These are phyloP conservation scores for Hippopotamyrus pictus DNA, from an alignment of 2,797 vertebrate species.

Conservation along the genomic window DNA sequence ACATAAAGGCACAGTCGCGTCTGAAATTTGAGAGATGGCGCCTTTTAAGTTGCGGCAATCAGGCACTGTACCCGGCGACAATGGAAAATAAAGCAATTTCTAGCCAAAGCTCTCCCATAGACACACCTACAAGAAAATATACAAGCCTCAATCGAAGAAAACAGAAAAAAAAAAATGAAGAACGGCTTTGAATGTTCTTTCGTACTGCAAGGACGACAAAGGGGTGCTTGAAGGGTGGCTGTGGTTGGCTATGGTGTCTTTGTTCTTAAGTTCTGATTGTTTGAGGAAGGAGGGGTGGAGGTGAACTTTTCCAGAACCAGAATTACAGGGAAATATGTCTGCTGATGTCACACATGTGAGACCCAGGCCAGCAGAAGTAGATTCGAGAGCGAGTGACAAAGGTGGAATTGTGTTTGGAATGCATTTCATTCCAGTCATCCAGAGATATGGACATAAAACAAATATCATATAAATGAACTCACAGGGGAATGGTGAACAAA, in stretches of 20 bases:
- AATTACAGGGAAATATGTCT: slow-evolving; percentile 45
- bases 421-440: slow-evolving; percentile 4
- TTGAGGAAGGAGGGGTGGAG: slow-evolving; percentile 50
- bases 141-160: neutral
- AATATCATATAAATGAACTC: neutral
- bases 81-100: slow-evolving; percentile 33
- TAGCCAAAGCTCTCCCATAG: slow-evolving; percentile 42
- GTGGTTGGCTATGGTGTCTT: slow-evolving; percentile 70
- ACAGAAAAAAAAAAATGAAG: slow-evolving; percentile 49
- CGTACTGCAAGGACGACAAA: slow-evolving; percentile 57
- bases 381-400: slow-evolving; percentile 29
- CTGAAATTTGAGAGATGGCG: neutral
- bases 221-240: slow-evolving; percentile 64
- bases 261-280: slow-evolving; percentile 56
- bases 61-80: neutral
- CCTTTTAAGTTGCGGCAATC: neutral
- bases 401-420: slow-evolving; percentile 19
- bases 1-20: neutral
- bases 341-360: slow-evolving; percentile 47
- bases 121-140: slow-evolving; percentile 11
- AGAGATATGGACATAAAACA: neutral
- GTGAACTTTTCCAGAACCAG: slow-evolving; percentile 48
- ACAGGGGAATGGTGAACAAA: neutral
- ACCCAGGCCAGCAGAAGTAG: slow-evolving; percentile 34
- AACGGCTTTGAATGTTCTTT: slow-evolving; percentile 69